A percentile compares a stretch with the other conserved stretches of the same genome.
Evolutionary conservation across 2,797 vertebrate species (phyloP).

Genomic region (Erethizon dorsatum): DNA sequence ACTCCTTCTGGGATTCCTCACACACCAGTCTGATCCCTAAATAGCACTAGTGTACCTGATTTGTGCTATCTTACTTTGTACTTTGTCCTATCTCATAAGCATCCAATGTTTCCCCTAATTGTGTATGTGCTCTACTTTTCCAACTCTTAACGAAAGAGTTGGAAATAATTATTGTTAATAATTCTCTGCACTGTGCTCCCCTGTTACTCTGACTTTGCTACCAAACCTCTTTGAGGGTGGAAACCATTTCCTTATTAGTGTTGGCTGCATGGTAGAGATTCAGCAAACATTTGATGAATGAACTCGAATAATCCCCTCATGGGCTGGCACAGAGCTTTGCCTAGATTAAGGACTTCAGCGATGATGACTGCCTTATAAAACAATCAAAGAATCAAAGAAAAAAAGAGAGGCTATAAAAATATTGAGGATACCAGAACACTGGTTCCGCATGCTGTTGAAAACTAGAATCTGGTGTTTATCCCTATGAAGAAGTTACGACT

Average conservation of each 20-base stretch:
- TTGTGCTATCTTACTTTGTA: neutral
- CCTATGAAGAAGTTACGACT: constrained; percentile 53
- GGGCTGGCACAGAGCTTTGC: neutral
- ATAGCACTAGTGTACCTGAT: neutral
- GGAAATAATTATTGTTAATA: neutral
- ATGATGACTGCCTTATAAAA: constrained; percentile 60
- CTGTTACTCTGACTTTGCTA: neutral
- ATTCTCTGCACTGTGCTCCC: neutral
- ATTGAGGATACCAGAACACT: constrained; percentile 67
- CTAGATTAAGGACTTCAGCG: constrained; percentile 35
- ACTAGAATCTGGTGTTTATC: constrained; percentile 71
- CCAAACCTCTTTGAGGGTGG: neutral
- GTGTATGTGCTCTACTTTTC: neutral
- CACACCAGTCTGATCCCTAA: neutral
- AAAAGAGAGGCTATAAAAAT: constrained; percentile 67
- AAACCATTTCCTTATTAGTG: neutral
- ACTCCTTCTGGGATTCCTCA: neutral
- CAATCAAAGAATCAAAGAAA: constrained; percentile 54
- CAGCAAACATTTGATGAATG: neutral
- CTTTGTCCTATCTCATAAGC: neutral
- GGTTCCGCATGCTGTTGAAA: constrained; percentile 70
- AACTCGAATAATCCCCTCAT: neutral
- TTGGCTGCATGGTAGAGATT: neutral
- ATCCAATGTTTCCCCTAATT: neutral
- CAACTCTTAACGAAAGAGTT: neutral